Conservation (phyloP, 2,797 vertebrate species). For the Florisuga fusca region DNA sequence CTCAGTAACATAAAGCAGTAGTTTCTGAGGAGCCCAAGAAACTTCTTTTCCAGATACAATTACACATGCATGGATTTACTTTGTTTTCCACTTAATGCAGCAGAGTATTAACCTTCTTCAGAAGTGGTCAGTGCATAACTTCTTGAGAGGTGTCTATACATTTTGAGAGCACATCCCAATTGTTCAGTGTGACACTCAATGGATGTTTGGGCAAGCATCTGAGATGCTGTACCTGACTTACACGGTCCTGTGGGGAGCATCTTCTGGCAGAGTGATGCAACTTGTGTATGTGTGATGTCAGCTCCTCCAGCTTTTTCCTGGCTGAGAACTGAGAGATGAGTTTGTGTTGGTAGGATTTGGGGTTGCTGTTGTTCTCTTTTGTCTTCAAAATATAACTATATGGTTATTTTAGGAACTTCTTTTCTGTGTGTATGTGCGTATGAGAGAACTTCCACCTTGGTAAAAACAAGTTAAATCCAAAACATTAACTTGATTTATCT, state of each 20-base stretch:
- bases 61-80: neutral
- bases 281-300: neutral
- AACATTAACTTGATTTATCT: neutral
- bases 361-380: neutral
- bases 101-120: neutral
- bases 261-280: rapidly evolving
- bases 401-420: neutral
- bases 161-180: neutral
- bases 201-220: neutral
- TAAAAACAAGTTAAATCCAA: neutral
- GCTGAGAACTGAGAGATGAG: neutral
- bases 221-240: neutral
- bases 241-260: neutral
- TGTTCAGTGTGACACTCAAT: neutral
- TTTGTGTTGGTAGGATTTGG: neutral
- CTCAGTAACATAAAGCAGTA: neutral
- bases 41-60: neutral
- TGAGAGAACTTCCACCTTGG: neutral
- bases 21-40: neutral
- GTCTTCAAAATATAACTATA: neutral
- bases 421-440: neutral
- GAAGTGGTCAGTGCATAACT: neutral
- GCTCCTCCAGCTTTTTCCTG: neutral
- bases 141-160: neutral
- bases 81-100: neutral